Conservation (phyloP, 92 coral and sea anemone genomes). For the Epizoanthus illoricatus region DNA sequence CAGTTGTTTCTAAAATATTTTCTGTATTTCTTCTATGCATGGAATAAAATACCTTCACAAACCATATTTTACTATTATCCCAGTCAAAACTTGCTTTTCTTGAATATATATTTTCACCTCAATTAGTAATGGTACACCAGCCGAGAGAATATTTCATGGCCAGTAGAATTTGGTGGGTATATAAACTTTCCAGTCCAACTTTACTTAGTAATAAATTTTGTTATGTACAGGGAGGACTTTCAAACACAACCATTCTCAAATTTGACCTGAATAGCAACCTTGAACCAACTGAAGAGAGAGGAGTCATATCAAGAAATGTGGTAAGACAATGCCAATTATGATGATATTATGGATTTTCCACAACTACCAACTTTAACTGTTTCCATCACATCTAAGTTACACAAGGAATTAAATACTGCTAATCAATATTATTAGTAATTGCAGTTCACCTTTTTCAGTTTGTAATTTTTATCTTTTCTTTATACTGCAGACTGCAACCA, state of each 20-base stretch:
- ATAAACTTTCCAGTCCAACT: background rate
- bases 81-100: too few species aligned
- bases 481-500: conserved; percentile 17
- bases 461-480: background rate
- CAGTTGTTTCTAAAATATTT: too few species aligned
- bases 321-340: conserved; percentile 40
- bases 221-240: conserved; percentile 57
- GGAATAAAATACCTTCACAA: too few species aligned
- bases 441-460: background rate
- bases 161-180: background rate
- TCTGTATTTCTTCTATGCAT: too few species aligned
- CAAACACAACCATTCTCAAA: conserved; percentile 58
- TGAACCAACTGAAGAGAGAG: conserved; percentile 58
- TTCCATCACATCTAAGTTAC: too few species aligned
- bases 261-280: conserved; percentile 70
- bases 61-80: too few species aligned
- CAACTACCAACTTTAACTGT: too few species aligned
- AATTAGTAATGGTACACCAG: too few species aligned
- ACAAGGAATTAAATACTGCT: too few species aligned
- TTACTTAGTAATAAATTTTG: background rate
- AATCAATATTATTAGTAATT: background rate
- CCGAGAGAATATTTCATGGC: too few species aligned
- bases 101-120: too few species aligned
- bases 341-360: too few species aligned
- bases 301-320: conserved; percentile 84